A percentile compares a stretch with the other conserved stretches of the same genome.
Conservation (phyloP, 2,797 vertebrate genomes). For the Tragopan temminckii region DNA sequence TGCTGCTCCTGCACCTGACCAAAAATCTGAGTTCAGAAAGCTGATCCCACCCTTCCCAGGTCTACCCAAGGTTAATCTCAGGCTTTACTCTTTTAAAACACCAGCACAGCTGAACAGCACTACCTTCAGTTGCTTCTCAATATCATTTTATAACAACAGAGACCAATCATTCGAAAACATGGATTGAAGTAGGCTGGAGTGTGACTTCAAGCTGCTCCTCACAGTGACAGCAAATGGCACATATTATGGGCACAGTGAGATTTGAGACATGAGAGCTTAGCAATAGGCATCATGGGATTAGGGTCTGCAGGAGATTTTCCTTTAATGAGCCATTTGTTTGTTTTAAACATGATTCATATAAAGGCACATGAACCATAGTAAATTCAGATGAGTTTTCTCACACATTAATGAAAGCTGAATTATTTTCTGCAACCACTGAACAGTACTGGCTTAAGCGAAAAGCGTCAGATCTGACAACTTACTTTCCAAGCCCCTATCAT, state of each 20-base stretch:
- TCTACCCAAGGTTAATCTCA: background rate
- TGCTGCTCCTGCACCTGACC: background rate
- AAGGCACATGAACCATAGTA: background rate
- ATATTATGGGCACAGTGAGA: background rate
- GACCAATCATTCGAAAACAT: background rate
- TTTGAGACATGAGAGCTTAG: background rate
- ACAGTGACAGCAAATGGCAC: background rate
- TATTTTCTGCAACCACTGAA: background rate
- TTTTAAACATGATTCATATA: background rate
- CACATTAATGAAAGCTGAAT: background rate
- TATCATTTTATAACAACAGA: background rate
- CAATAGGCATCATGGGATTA: background rate
- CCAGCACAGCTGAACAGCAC: background rate
- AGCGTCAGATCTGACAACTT: background rate
- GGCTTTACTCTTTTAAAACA: background rate
- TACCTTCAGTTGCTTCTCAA: background rate
- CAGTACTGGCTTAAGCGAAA: background rate
- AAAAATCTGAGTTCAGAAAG: background rate
- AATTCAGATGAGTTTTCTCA: background rate
- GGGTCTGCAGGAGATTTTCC: background rate
- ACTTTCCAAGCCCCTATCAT: background rate
- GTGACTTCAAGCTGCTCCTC: background rate
- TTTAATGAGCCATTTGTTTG: background rate
- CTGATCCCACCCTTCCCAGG: background rate
- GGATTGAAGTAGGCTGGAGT: background rate